A percentile compares a stretch with the other conserved stretches of the same genome.
These are phyloP conservation scores for Eupeodes latifasciatus DNA, from an alignment of 2,888 invertebrate species.

Conservation along the genomic window DNA sequence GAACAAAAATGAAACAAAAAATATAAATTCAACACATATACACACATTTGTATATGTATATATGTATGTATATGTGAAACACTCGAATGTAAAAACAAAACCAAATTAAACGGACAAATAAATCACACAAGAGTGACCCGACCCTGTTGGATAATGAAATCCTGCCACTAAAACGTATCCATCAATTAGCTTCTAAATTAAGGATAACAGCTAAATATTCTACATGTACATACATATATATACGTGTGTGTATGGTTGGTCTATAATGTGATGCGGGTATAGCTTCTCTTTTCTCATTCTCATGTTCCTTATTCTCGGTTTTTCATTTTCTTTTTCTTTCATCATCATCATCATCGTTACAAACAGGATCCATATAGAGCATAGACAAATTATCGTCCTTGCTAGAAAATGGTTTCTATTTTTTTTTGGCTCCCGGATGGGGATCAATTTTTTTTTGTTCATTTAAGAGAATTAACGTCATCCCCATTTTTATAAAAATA, in stretches of 20 bases:
- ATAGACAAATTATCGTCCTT: slow-evolving; percentile 37
- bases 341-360: slow-evolving; percentile 52
- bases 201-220: slow-evolving; percentile 27
- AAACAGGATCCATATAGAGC: slow-evolving; percentile 4
- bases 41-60: not conserved
- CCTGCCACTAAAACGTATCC: slow-evolving; percentile 58
- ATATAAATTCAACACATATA: not conserved
- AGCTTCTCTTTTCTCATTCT: not conserved
- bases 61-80: not conserved
- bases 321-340: slow-evolving; percentile 28
- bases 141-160: slow-evolving; percentile 42
- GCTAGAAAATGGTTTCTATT: slow-evolving; percentile 43
- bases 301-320: not conserved
- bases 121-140: slow-evolving; percentile 54
- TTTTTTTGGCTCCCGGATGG: slow-evolving; percentile 37
- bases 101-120: slow-evolving; percentile 34
- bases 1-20: not conserved
- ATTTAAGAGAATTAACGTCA: slow-evolving; percentile 38
- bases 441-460: slow-evolving; percentile 37
- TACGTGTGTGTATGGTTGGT: not conserved
- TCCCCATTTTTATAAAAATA: not conserved
- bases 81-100: not conserved
- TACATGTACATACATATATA: not conserved
- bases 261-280: slow-evolving; percentile 2
- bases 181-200: slow-evolving; percentile 67